Evolutionary conservation across 2,113 vertebrate species (phyloP).

Genomic region (Larimichthys crocea): DNA sequence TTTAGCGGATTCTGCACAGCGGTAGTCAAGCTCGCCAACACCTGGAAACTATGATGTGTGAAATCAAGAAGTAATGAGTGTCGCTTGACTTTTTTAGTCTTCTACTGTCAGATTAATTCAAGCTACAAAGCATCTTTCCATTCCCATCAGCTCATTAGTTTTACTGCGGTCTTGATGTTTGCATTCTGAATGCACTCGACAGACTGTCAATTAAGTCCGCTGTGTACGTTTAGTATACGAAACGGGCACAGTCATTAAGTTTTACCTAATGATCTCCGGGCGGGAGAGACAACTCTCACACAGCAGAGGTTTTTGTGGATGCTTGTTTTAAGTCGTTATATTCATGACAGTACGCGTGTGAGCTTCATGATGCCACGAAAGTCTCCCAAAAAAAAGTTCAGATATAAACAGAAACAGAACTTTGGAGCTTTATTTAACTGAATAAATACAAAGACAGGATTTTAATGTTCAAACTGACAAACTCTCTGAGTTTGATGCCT

Average conservation of each 20-base stretch:
- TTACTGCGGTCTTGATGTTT: constrained; percentile 10
- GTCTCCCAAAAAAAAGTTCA: too few species aligned
- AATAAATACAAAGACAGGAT: too few species aligned
- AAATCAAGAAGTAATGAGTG: not conserved
- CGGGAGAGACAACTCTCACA: not conserved
- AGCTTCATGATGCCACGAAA: not conserved
- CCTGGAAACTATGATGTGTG: too few species aligned
- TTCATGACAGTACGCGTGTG: not conserved
- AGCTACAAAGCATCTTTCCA: not conserved
- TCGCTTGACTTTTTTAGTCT: not conserved
- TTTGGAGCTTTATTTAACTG: too few species aligned
- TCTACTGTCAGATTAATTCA: constrained; percentile 9
- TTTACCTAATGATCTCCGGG: constrained; percentile 31
- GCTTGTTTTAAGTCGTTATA: not conserved
- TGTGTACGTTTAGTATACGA: constrained; percentile 29
- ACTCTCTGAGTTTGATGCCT: too few species aligned
- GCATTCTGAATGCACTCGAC: constrained; percentile 15
- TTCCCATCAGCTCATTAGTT: constrained; percentile 44
- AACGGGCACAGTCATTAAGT: constrained; percentile 22
- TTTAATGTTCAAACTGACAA: too few species aligned
- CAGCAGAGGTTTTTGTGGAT: not conserved
- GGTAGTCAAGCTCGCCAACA: too few species aligned
- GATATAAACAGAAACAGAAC: too few species aligned
- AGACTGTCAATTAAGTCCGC: constrained; percentile 29
- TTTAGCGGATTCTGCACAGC: not conserved